phyloP scores from a whole-genome alignment of 1,140 invertebrate genomes.

The Drosophila novamexicana region DNA sequence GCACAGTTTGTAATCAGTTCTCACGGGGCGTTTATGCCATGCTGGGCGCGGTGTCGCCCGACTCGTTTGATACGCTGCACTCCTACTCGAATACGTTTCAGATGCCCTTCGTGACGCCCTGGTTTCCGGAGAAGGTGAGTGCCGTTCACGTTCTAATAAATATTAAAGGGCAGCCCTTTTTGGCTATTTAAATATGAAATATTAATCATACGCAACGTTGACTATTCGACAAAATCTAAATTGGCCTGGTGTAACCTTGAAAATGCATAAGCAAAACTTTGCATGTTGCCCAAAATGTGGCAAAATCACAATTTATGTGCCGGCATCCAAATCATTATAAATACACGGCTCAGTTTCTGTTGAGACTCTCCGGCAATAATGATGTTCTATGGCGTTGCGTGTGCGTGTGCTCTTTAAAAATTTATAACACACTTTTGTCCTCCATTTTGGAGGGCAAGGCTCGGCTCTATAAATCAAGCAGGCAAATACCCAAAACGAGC shows the following conservation, averaged over 20 bases:
- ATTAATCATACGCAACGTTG: constrained; percentile 82
- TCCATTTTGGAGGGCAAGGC: constrained; percentile 16
- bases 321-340: constrained; percentile 71
- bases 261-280: constrained; percentile 44
- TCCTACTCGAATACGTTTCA: constrained; percentile 98
- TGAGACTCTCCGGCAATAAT: constrained; percentile 37
- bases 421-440: constrained; percentile 81
- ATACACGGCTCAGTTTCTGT: constrained; percentile 41
- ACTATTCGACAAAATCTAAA: constrained; percentile 53
- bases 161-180: constrained; percentile 58
- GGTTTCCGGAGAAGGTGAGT: constrained; percentile 95
- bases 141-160: constrained; percentile 67
- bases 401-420: constrained; percentile 74
- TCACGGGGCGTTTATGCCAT: constrained; percentile 95
- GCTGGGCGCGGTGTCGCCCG: constrained; percentile 95
- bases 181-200: constrained; percentile 80
- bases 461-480: constrained; percentile 73
- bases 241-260: constrained; percentile 65
- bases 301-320: constrained; percentile 58
- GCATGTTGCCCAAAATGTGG: neutral
- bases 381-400: constrained; percentile 43
- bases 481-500: constrained; percentile 74
- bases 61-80: constrained; percentile 97
- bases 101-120: constrained; percentile 97
- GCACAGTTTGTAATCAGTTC: constrained; percentile 96